Percentiles rank a stretch among this genome's conserved stretches.
phyloP scores from a whole-genome alignment of 2,888 invertebrate species.

The Cephus runcator region DNA sequence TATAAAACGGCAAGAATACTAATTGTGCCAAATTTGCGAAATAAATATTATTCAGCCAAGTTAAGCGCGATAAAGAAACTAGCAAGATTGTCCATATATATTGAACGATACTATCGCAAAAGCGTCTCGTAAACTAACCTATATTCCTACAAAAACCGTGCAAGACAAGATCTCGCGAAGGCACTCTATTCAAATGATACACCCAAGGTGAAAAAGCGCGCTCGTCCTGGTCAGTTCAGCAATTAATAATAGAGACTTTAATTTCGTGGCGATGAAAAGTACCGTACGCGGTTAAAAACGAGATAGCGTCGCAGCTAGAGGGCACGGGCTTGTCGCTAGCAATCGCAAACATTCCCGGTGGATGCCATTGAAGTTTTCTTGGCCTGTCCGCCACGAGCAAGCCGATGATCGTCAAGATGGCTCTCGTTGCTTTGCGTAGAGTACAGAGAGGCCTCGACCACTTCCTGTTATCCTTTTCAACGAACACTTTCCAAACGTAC shows the following conservation, averaged over 20 bases:
- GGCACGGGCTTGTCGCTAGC: not conserved
- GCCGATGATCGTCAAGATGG: conserved; percentile 54
- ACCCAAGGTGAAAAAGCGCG: not conserved
- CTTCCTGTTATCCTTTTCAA: conserved; percentile 16
- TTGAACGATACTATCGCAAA: not conserved
- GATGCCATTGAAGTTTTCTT: conserved; percentile 37
- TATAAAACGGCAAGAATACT: not conserved
- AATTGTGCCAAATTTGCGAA: not conserved
- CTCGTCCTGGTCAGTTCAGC: not conserved
- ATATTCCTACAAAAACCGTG: not conserved
- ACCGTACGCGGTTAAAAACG: conserved; percentile 2
- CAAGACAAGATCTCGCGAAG: not conserved
- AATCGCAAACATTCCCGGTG: conserved; percentile 29
- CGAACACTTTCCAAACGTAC: conserved; percentile 45
- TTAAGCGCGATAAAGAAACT: not conserved
- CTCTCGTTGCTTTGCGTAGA: conserved; percentile 33
- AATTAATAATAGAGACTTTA: not conserved
- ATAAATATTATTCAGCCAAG: not conserved
- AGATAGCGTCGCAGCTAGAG: not conserved
- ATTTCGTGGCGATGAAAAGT: not conserved
- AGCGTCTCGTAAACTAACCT: not conserved
- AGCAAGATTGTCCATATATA: not conserved
- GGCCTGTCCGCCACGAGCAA: conserved; percentile 33
- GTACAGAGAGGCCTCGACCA: conserved; percentile 8
- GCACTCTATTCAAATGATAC: not conserved